These are phyloP conservation scores for Phrixothrix hirtus DNA, from an alignment of 2,888 invertebrate genomes.

Conservation along the genomic window DNA sequence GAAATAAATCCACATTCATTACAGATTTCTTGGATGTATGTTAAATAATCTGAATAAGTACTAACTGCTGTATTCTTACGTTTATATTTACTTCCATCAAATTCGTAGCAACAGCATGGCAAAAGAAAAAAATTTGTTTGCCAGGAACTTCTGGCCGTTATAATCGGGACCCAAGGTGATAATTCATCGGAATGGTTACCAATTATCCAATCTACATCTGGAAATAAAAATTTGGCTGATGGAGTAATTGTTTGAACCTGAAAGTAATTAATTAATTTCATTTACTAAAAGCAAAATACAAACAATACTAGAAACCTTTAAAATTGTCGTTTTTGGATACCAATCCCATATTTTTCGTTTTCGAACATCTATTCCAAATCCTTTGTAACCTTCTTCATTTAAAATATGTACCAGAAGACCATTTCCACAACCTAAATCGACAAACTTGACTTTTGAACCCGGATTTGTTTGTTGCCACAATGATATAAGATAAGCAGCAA, in stretches of 20 bases:
- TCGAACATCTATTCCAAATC: conserved; percentile 83
- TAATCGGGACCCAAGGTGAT: conserved; percentile 97
- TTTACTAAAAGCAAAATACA: no score
- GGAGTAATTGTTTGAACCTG: conserved; percentile 72
- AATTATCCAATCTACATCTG: conserved; percentile 88
- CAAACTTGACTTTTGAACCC: conserved; percentile 63
- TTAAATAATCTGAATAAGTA: conserved; percentile 76
- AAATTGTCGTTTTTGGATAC: conserved; percentile 66
- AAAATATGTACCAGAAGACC: conserved; percentile 89
- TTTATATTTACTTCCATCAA: conserved; percentile 83
- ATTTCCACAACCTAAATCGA: conserved; percentile 98
- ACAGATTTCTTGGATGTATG: conserved; percentile 66
- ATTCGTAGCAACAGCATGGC: conserved; percentile 94
- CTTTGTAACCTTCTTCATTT: conserved; percentile 78
- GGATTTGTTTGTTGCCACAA: conserved; percentile 71
- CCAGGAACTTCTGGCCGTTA: conserved; percentile 78
- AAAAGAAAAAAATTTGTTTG: conserved; percentile 83
- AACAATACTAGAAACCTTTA: no score
- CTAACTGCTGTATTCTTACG: conserved; percentile 70
- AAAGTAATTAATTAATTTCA: conserved; percentile 43
- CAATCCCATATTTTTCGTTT: conserved; percentile 86
- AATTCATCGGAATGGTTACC: conserved; percentile 99
- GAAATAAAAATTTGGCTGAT: conserved; percentile 67
- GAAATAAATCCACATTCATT: conserved; percentile 74
- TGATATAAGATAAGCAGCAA: conserved; percentile 82